Conservation (phyloP, 2,113 vertebrate genomes). For the Gallinago paraguaiae region DNA sequence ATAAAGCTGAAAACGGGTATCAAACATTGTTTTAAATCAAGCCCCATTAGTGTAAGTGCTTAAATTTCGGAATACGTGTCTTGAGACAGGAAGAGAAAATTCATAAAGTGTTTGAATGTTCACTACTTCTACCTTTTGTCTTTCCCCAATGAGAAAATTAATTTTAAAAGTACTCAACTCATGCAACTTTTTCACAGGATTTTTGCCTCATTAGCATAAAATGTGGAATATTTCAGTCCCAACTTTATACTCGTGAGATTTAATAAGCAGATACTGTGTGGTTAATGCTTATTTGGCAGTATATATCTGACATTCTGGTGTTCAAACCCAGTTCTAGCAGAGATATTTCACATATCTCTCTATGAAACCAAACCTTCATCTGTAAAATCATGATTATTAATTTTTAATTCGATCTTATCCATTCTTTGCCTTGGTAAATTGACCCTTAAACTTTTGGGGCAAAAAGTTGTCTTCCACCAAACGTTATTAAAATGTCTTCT, state of each 20-base stretch:
- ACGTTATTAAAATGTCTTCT: background rate
- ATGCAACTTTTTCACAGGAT: background rate
- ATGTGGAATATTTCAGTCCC: background rate
- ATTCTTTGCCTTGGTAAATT: background rate
- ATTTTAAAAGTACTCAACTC: background rate
- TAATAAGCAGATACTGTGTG: background rate
- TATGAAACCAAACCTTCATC: background rate
- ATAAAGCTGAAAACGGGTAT: background rate
- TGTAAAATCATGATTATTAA: background rate
- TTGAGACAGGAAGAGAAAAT: background rate
- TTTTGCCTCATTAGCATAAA: background rate
- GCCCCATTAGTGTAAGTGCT: background rate
- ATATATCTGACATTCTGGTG: background rate
- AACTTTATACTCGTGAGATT: background rate
- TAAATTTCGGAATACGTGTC: background rate
- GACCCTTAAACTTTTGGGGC: background rate
- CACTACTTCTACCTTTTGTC: background rate
- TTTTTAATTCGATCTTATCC: background rate
- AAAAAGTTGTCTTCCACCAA: background rate
- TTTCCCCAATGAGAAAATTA: background rate
- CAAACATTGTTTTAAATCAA: background rate
- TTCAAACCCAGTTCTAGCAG: background rate
- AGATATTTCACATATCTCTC: background rate
- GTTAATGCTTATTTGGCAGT: background rate
- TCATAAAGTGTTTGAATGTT: background rate